Conservation (phyloP, 2,888 invertebrate genomes). For the Sarcophaga subvicina region DNA sequence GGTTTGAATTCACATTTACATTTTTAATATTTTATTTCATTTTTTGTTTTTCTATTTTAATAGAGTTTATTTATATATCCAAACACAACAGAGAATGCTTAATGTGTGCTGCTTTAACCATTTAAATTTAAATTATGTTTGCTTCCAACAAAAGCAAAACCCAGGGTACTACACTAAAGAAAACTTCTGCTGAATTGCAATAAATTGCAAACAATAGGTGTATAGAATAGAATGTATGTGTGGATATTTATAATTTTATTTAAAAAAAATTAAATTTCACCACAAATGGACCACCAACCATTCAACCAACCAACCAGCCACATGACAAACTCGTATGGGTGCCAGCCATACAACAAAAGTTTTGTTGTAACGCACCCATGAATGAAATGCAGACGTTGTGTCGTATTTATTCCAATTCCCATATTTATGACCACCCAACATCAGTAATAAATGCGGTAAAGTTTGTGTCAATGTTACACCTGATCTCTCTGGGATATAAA, state of each 20-base stretch:
- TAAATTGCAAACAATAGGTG: neutral
- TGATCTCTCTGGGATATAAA: slow-evolving; percentile 45
- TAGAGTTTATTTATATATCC: neutral
- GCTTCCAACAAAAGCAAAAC: slow-evolving; percentile 8
- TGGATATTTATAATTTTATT: slow-evolving; percentile 6
- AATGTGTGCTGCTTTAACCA: neutral
- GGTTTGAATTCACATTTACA: slow-evolving; percentile 34
- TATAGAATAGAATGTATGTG: neutral
- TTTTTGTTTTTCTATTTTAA: neutral
- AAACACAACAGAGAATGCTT: neutral
- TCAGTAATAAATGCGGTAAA: neutral
- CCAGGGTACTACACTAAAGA: neutral
- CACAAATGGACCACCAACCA: slow-evolving; percentile 54
- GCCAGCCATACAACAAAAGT: neutral
- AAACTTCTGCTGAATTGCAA: slow-evolving; percentile 60
- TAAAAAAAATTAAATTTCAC: slow-evolving; percentile 23
- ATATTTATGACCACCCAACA: neutral
- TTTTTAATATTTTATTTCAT: neutral
- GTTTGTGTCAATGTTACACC: slow-evolving; percentile 22
- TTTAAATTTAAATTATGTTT: slow-evolving; percentile 60
- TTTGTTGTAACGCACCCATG: too few relatives aligned
- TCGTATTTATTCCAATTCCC: slow-evolving; percentile 17
- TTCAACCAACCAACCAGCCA: slow-evolving; percentile 32
- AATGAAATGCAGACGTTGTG: neutral
- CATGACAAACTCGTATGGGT: slow-evolving; percentile 51